These are phyloP conservation scores for Scaptomyza tumidula DNA, from an alignment of 2,888 invertebrate species.

Conservation along the genomic window DNA sequence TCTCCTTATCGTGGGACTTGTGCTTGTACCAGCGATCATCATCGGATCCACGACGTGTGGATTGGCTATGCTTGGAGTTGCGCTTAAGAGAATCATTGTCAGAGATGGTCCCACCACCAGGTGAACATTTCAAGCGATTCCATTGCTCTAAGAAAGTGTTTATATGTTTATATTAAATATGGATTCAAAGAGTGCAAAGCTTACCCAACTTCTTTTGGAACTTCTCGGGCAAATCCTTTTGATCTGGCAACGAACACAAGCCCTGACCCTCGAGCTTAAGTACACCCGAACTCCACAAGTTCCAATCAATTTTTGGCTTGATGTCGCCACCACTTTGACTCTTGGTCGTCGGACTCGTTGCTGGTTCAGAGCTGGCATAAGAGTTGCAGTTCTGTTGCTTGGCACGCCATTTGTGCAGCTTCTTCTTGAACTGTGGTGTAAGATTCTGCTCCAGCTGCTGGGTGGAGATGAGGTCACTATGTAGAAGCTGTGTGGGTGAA, in stretches of 20 bases:
- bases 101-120: conserved; percentile 85
- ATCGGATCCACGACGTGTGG: conserved; percentile 73
- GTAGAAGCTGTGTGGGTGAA: conserved; percentile 73
- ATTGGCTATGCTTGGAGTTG: conserved; percentile 68
- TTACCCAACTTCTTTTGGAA: conserved; percentile 91
- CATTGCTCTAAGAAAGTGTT: conserved; percentile 88
- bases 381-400: conserved; percentile 80
- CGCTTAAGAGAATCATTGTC: conserved; percentile 83
- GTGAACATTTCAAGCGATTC: conserved; percentile 89
- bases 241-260: conserved; percentile 86
- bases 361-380: conserved; percentile 70
- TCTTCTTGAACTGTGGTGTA: conserved; percentile 92
- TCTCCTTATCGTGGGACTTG: conserved; percentile 88
- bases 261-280: conserved; percentile 84
- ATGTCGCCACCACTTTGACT: conserved; percentile 79
- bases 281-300: conserved; percentile 86
- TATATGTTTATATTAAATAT: not conserved
- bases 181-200: conserved; percentile 6
- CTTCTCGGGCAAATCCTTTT: conserved; percentile 91
- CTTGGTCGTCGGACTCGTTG: conserved; percentile 69
- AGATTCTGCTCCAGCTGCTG: conserved; percentile 88
- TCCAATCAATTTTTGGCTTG: conserved; percentile 87
- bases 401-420: conserved; percentile 94
- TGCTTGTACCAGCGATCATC: conserved; percentile 86
- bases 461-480: conserved; percentile 77